Conservation (phyloP, 64 coral and sea anemone species). For the Catalaphyllia jardinei region DNA sequence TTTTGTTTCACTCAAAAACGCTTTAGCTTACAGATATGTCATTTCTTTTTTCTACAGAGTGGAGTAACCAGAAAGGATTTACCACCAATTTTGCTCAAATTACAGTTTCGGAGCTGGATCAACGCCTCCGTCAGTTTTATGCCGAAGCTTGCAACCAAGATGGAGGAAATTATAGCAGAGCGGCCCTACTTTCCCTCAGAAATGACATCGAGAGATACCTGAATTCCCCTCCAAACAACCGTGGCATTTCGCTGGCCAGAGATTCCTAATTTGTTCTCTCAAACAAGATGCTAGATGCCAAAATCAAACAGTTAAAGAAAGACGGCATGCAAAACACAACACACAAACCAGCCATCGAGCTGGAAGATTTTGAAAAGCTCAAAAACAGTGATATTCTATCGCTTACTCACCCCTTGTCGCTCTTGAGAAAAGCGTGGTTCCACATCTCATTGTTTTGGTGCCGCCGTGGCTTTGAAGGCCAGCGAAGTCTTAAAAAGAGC, state of each 20-base stretch:
- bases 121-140: not conserved
- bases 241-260: slow-evolving; percentile 43
- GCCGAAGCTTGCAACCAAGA: slow-evolving; percentile 5
- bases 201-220: slow-evolving; percentile 62
- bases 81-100: too few relatives aligned
- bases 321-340: slow-evolving; percentile 47
- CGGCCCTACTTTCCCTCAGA: not conserved
- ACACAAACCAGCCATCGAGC: slow-evolving; percentile 41
- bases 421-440: slow-evolving; percentile 68
- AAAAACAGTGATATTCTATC: slow-evolving; percentile 34
- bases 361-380: slow-evolving; percentile 42
- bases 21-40: too few relatives aligned
- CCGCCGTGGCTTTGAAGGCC: slow-evolving; percentile 60
- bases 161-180: not conserved
- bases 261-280: slow-evolving; percentile 44
- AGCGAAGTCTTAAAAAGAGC: slow-evolving; percentile 24
- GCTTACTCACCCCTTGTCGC: slow-evolving; percentile 19
- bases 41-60: not conserved
- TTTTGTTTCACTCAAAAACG: too few relatives aligned
- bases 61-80: slow-evolving; percentile 14
- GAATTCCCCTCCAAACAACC: slow-evolving; percentile 46
- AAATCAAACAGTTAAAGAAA: slow-evolving; percentile 58
- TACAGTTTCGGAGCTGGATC: not conserved
- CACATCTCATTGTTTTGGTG: slow-evolving; percentile 63
- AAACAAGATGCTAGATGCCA: slow-evolving; percentile 57